Evolutionary conservation across 2,888 invertebrate genomes (phyloP).

Genomic region (Calameuta pallipes): DNA sequence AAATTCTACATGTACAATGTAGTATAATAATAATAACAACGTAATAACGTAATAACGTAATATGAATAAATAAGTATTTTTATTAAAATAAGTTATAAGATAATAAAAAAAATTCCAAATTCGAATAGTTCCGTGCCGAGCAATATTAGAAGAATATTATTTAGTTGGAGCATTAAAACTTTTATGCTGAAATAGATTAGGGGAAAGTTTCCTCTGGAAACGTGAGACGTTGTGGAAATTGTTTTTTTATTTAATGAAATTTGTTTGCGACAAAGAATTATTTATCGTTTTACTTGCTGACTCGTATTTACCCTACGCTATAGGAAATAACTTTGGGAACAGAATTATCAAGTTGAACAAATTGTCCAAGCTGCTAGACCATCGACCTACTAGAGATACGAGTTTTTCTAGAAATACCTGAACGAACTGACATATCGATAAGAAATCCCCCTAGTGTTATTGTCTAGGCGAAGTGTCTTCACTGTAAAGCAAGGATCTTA

Average conservation of each 20-base stretch:
- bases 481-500: background rate
- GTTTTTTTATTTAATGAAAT: background rate
- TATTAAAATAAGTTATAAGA: background rate
- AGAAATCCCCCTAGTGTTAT: slow-evolving; percentile 3
- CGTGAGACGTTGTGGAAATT: background rate
- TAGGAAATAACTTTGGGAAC: background rate
- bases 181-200: background rate
- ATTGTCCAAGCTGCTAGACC: background rate
- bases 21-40: background rate
- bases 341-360: background rate
- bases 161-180: background rate
- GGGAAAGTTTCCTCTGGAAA: background rate
- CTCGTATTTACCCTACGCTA: background rate
- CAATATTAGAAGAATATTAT: background rate
- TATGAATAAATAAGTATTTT: background rate
- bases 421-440: slow-evolving; percentile 17
- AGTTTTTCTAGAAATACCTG: slow-evolving; percentile 12
- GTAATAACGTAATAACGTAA: background rate
- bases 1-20: background rate
- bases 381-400: slow-evolving; percentile 19
- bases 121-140: background rate
- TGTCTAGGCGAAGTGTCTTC: background rate
- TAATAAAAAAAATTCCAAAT: background rate
- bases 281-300: background rate
- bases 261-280: background rate